These are phyloP conservation scores for Parnassius mnemosyne DNA, from an alignment of 2,888 invertebrate genomes.

Conservation along the genomic window DNA sequence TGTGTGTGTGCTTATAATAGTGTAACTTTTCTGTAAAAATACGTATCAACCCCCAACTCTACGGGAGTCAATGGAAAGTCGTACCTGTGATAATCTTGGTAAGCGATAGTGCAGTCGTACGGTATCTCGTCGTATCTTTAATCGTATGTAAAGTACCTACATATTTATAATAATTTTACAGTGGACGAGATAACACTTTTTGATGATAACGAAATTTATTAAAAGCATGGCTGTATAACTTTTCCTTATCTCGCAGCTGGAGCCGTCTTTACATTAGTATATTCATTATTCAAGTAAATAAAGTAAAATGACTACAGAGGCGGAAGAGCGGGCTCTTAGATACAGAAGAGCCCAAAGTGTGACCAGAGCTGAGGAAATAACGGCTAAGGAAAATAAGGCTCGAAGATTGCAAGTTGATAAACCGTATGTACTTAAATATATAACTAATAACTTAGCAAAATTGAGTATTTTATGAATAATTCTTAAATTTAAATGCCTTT, in stretches of 20 bases:
- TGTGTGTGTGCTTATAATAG: no score
- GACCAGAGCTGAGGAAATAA: constrained; percentile 92
- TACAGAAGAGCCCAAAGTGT: constrained; percentile 91
- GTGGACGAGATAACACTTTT: constrained; percentile 10
- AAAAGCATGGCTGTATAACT: background rate
- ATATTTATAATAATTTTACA: background rate
- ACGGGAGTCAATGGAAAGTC: no score
- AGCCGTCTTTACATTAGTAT: background rate
- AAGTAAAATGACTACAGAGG: constrained; percentile 55
- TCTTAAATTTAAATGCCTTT: no score
- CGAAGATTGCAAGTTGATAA: constrained; percentile 91
- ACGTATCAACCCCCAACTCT: no score
- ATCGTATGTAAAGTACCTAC: constrained; percentile 1
- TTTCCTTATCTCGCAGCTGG: constrained; percentile 15
- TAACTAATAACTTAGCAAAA: no score
- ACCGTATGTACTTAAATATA: constrained; percentile 83
- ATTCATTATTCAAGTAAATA: background rate
- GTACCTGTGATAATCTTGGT: constrained; percentile 8
- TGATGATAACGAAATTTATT: constrained; percentile 12
- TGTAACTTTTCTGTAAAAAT: no score
- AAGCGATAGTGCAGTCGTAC: constrained; percentile 7
- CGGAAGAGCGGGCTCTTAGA: constrained; percentile 79
- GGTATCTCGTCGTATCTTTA: background rate
- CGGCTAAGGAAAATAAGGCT: constrained; percentile 88
- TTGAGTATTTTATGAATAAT: no score